Evolutionary conservation across 2,113 vertebrate genomes (phyloP).

Genomic region (Spermophilus dauricus): DNA sequence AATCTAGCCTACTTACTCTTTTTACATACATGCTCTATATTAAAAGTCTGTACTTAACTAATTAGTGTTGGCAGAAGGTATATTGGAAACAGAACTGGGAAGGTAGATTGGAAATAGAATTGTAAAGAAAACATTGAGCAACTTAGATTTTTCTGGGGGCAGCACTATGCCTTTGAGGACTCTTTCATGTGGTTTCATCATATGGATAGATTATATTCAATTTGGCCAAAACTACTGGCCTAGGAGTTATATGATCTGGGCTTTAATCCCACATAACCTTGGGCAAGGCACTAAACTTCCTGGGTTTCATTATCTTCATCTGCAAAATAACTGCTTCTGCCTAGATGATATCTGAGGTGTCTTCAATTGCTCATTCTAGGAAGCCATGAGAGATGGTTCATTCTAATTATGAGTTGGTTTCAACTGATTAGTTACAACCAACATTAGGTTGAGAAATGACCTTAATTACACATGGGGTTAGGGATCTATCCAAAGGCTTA

Average conservation of each 20-base stretch:
- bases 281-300: background rate
- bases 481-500: background rate
- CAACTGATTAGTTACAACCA: background rate
- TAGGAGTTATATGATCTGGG: background rate
- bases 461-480: background rate
- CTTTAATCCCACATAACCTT: conserved; percentile 47
- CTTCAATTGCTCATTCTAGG: conserved; percentile 30
- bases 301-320: conserved; percentile 28
- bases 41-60: background rate
- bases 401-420: conserved; percentile 20
- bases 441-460: background rate
- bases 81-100: background rate
- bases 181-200: conserved; percentile 14
- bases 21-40: background rate
- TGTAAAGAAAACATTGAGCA: conserved; percentile 43
- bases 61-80: background rate
- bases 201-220: conserved; percentile 10
- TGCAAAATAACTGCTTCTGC: background rate
- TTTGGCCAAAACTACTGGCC: background rate
- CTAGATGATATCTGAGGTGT: background rate
- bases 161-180: conserved; percentile 36
- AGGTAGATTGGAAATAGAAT: conserved; percentile 35
- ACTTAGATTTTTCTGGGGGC: conserved; percentile 52
- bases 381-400: background rate
- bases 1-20: background rate